Evolutionary conservation across 2,888 invertebrate genomes (phyloP).

Genomic region (Eupithecia vulgata): DNA sequence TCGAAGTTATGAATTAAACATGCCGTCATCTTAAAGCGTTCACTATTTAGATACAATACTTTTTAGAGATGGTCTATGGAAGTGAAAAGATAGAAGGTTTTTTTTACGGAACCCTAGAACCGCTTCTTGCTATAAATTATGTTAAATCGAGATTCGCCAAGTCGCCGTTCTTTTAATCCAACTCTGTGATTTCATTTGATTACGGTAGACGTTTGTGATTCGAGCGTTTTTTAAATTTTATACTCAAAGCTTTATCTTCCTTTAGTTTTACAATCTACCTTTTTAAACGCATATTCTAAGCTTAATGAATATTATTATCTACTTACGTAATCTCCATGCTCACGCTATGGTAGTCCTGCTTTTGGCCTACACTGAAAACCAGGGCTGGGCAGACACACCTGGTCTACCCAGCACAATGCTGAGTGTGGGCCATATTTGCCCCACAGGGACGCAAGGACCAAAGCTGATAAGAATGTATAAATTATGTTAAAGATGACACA

Average conservation of each 20-base stretch:
- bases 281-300: neutral
- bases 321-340: too few species aligned
- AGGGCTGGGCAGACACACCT: too few species aligned
- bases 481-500: neutral
- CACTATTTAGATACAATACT: neutral
- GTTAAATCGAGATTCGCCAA: slow-evolving; percentile 59
- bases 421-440: too few species aligned
- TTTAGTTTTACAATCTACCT: neutral
- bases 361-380: too few species aligned
- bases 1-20: neutral
- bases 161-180: slow-evolving; percentile 55
- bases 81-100: neutral
- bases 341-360: too few species aligned
- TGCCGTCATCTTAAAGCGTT: neutral
- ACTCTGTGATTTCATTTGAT: slow-evolving; percentile 67
- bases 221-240: slow-evolving; percentile 51
- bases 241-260: slow-evolving; percentile 11
- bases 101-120: slow-evolving; percentile 33
- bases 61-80: neutral
- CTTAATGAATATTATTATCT: neutral
- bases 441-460: too few species aligned
- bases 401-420: too few species aligned
- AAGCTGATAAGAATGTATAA: neutral
- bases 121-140: slow-evolving; percentile 59
- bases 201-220: slow-evolving; percentile 59